Percentiles rank a stretch among this genome's conserved stretches.
phyloP scores from a whole-genome alignment of 2,797 vertebrate species.

The Morelia viridis region DNA sequence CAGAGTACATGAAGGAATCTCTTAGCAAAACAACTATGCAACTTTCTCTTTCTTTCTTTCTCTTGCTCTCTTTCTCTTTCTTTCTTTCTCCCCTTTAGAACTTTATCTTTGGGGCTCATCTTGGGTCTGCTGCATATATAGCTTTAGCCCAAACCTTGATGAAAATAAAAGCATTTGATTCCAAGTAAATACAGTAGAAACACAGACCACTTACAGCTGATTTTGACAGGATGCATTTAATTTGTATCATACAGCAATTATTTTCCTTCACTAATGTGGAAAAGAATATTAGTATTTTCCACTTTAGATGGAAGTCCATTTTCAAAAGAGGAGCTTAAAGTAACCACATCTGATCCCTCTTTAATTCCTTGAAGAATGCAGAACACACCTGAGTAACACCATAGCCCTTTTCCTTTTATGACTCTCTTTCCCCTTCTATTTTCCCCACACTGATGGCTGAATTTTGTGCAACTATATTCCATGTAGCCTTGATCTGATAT shows the following conservation, averaged over 20 bases:
- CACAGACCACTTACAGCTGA: slow-evolving; percentile 65
- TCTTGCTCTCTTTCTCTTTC: background rate
- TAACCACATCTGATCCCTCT: slow-evolving; percentile 72
- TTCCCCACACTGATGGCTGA: slow-evolving; percentile 66
- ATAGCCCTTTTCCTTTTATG: slow-evolving; percentile 74
- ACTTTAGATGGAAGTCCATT: slow-evolving; percentile 68
- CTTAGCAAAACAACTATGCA: background rate
- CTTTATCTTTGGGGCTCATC: background rate
- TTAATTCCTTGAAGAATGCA: slow-evolving; percentile 69
- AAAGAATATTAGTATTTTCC: slow-evolving; percentile 65
- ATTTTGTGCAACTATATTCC: slow-evolving; percentile 75
- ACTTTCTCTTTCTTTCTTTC: background rate
- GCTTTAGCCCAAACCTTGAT: background rate
- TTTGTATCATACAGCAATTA: slow-evolving; percentile 72
- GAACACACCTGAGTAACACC: slow-evolving; percentile 72
- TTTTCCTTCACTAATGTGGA: slow-evolving; percentile 71
- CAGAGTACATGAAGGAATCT: background rate
- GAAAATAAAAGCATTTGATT: slow-evolving; percentile 6
- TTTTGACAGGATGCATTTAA: slow-evolving; percentile 72
- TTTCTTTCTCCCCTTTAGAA: too few species aligned
- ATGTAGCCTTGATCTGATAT: slow-evolving; percentile 76
- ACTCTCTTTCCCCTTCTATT: slow-evolving; percentile 72
- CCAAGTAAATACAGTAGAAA: slow-evolving; percentile 18
- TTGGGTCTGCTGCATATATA: background rate
- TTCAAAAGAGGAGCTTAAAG: slow-evolving; percentile 68